phyloP scores from a whole-genome alignment of 2,113 vertebrate species.

The Thinocorus orbignyianus region DNA sequence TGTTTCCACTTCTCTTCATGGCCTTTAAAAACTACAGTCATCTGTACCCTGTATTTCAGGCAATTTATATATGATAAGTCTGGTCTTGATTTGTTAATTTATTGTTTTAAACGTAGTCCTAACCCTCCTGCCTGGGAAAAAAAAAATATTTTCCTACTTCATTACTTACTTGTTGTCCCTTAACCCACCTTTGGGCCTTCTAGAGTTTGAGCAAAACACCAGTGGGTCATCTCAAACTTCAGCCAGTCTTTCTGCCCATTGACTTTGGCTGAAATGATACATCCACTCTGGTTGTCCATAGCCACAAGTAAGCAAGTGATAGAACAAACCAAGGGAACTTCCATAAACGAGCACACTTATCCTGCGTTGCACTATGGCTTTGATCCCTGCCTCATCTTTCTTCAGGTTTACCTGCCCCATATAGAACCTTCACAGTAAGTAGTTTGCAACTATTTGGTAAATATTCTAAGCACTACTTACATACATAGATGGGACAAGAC shows the following conservation, averaged over 20 bases:
- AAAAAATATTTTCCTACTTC: not conserved
- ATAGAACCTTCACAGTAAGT: not conserved
- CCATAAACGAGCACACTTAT: not conserved
- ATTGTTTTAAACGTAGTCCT: not conserved
- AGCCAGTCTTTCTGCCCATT: not conserved
- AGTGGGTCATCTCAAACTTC: not conserved
- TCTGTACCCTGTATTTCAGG: not conserved
- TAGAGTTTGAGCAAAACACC: not conserved
- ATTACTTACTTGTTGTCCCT: not conserved
- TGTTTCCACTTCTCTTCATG: constrained; percentile 44
- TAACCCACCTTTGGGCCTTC: not conserved
- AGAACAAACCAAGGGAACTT: not conserved
- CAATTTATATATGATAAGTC: not conserved
- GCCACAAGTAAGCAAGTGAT: not conserved
- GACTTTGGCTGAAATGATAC: not conserved
- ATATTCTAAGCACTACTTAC: not conserved
- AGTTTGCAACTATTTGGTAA: not conserved
- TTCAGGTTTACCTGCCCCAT: not conserved
- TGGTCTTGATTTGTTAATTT: constrained; percentile 16
- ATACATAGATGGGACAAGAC: not conserved
- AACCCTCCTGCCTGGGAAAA: not conserved
- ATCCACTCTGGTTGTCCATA: not conserved
- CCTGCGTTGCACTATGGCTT: not conserved
- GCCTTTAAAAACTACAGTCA: constrained; percentile 43
- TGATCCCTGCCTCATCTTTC: not conserved